Conservation (phyloP, 1,140 invertebrate species). For the Drosophila mojavensis region DNA sequence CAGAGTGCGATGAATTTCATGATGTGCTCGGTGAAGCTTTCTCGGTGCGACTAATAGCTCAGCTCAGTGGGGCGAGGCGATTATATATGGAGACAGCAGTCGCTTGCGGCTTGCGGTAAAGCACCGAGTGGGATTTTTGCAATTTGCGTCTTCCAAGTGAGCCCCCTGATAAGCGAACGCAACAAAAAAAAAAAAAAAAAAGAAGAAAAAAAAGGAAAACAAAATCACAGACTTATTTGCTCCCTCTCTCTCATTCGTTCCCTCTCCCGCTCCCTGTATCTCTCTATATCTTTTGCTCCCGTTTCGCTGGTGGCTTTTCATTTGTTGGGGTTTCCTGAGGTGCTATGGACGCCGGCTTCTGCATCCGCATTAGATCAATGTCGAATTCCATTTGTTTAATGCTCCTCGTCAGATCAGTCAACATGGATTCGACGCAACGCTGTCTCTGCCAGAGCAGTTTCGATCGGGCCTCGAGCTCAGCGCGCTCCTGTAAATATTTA, state of each 20-base stretch:
- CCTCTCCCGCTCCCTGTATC: background rate
- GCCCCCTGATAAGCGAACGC: slow-evolving; percentile 15
- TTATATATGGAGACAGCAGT: slow-evolving; percentile 40
- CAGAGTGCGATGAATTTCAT: slow-evolving; percentile 57
- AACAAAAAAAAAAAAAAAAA: slow-evolving; percentile 17
- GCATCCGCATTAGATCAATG: background rate
- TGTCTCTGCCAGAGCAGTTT: slow-evolving; percentile 26
- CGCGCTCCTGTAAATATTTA: slow-evolving; percentile 34
- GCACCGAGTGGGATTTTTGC: slow-evolving; percentile 36
- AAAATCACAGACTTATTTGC: slow-evolving; percentile 38
- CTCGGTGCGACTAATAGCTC: slow-evolving; percentile 12
- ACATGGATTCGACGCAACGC: slow-evolving; percentile 34
- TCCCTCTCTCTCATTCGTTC: slow-evolving; percentile 14
- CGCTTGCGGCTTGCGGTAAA: slow-evolving; percentile 24
- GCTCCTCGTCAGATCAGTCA: slow-evolving; percentile 57
- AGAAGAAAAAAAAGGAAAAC: background rate
- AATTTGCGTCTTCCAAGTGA: background rate
- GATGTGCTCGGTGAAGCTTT: background rate
- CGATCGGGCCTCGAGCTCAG: background rate
- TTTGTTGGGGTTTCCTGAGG: background rate
- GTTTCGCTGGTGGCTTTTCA: slow-evolving; percentile 6
- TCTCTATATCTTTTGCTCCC: slow-evolving; percentile 16
- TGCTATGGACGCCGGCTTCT: background rate
- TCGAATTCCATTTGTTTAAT: slow-evolving; percentile 63
- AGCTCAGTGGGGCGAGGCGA: background rate